phyloP scores from a whole-genome alignment of 2,888 invertebrate species.

The Achlya flavicornis region DNA sequence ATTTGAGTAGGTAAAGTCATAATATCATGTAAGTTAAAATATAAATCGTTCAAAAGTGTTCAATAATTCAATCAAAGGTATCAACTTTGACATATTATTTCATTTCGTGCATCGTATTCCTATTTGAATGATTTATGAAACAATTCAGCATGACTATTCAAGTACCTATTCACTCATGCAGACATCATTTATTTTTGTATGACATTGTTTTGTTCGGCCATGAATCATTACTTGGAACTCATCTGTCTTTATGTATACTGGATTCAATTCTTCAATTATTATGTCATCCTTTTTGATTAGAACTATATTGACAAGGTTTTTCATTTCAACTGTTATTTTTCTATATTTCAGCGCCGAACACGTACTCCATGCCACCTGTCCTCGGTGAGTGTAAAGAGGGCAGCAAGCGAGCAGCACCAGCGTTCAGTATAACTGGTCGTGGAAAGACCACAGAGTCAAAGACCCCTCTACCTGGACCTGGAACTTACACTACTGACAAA shows the following conservation, averaged over 20 bases:
- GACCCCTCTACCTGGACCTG: constrained; percentile 90
- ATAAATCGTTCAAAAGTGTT: no score
- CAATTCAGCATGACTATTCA: neutral
- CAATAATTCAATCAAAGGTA: neutral
- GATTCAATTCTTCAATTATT: neutral
- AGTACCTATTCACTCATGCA: constrained; percentile 3
- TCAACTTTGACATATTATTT: neutral
- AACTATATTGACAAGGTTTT: constrained; percentile 1
- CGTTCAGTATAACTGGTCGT: constrained; percentile 94
- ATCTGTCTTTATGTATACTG: constrained; percentile 12
- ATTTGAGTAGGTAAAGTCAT: no score
- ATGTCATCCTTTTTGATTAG: neutral
- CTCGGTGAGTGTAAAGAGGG: constrained; percentile 84
- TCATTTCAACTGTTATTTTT: constrained; percentile 16
- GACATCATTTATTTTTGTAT: constrained; percentile 24
- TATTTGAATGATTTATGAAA: neutral
- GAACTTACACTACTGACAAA: constrained; percentile 87
- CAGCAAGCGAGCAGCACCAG: constrained; percentile 89
- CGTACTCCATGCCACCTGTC: constrained; percentile 93
- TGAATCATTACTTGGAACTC: constrained; percentile 22
- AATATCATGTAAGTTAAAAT: no score
- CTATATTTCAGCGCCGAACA: constrained; percentile 90
- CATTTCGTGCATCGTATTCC: neutral
- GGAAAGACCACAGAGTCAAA: constrained; percentile 84
- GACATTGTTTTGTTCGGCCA: constrained; percentile 27